Percentiles rank a stretch among this genome's conserved stretches.
These are phyloP conservation scores for Heliopora coerulea DNA, from an alignment of 92 coral and sea anemone species.

Conservation along the genomic window DNA sequence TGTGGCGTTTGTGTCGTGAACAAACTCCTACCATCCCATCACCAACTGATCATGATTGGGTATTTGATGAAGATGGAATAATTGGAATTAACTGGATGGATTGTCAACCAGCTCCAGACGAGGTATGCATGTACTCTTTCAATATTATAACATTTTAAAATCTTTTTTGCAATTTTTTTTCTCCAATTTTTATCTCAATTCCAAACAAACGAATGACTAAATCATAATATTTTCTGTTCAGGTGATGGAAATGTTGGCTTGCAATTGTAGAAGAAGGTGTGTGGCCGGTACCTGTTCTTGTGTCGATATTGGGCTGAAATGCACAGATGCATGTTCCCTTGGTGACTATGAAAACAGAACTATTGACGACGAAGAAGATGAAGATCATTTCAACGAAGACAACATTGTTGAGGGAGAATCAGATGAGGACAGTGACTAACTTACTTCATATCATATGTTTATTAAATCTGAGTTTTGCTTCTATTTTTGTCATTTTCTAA, in stretches of 20 bases:
- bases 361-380: conserved; percentile 3
- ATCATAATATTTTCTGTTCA: not conserved
- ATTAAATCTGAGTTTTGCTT: not conserved
- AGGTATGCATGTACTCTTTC: not conserved
- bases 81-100: conserved; percentile 12
- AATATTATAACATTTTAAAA: no score
- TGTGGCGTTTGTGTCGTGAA: conserved; percentile 5
- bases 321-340: conserved; percentile 20
- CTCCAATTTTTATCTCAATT: no score
- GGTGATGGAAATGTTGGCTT: conserved; percentile 14
- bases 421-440: conserved; percentile 25
- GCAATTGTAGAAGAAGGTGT: not conserved
- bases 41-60: conserved; percentile 4
- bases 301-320: conserved; percentile 3
- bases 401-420: not conserved
- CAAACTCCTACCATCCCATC: conserved; percentile 1
- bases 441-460: conserved; percentile 10
- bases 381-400: not conserved
- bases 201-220: no score
- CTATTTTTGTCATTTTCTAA: not conserved
- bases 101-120: conserved; percentile 30
- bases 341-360: conserved; percentile 13
- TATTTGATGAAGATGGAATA: conserved; percentile 7
- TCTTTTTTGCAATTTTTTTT: no score
- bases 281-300: conserved; percentile 3